Conservation (phyloP, 2,113 vertebrate genomes). For the Nerophis lumbriciformis region DNA sequence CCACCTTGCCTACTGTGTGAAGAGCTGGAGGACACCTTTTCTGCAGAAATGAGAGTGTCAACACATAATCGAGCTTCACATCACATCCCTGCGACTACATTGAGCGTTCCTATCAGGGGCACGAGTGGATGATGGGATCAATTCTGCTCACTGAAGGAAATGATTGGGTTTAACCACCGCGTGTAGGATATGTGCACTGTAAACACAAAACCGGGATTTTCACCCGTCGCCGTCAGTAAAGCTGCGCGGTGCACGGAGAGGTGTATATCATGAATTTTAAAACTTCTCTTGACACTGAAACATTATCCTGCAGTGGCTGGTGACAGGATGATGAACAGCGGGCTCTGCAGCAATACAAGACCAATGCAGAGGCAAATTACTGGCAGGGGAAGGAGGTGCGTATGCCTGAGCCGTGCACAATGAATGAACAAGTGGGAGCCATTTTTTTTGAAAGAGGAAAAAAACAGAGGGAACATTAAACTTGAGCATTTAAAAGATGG, state of each 20-base stretch:
- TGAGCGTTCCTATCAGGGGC: background rate
- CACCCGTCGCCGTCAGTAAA: conserved; percentile 12
- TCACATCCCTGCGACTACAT: conserved; percentile 17
- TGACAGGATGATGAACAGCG: conserved; percentile 65
- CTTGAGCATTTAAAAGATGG: conserved; percentile 37
- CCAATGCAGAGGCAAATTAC: conserved; percentile 55
- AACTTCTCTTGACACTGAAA: conserved; percentile 57
- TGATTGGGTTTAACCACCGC: conserved; percentile 30
- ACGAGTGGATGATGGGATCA: background rate
- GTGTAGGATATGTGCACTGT: conserved; percentile 12
- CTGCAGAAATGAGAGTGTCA: conserved; percentile 46
- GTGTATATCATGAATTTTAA: conserved; percentile 54
- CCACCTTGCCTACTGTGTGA: conserved; percentile 42
- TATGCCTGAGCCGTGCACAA: conserved; percentile 31
- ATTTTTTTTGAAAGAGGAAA: background rate
- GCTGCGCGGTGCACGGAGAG: conserved; percentile 23
- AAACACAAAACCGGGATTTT: conserved; percentile 15
- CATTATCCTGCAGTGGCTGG: conserved; percentile 56
- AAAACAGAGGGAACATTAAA: conserved; percentile 46
- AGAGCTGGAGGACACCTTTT: conserved; percentile 25
- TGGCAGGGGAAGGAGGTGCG: conserved; percentile 58
- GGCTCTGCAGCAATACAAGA: conserved; percentile 47
- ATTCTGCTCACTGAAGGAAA: conserved; percentile 36
- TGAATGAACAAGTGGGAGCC: conserved; percentile 53
- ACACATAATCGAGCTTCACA: conserved; percentile 45